These are phyloP conservation scores for Cryptoblepharus egeriae DNA, from an alignment of 2,797 vertebrate genomes.

Conservation along the genomic window DNA sequence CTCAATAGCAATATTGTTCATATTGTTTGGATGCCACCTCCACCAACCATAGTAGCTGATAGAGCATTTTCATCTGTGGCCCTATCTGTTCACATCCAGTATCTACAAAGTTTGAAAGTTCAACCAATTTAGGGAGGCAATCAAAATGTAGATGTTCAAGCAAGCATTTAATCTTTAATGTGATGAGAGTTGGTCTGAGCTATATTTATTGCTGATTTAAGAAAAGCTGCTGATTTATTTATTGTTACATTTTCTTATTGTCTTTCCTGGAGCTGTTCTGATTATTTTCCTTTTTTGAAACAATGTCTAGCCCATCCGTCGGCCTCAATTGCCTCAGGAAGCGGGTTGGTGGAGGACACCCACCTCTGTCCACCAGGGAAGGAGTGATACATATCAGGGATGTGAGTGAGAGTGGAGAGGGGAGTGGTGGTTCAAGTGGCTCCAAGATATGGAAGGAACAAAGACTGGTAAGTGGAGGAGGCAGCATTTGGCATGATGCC, in stretches of 20 bases:
- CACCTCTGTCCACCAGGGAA: too few species aligned
- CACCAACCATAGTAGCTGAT: background rate
- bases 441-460: too few species aligned
- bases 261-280: background rate
- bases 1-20: background rate
- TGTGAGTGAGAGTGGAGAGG: too few species aligned
- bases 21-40: background rate
- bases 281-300: background rate
- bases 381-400: too few species aligned
- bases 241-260: background rate
- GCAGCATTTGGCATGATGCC: too few species aligned
- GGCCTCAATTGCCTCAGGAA: too few species aligned
- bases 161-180: background rate
- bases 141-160: background rate
- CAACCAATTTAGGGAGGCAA: background rate
- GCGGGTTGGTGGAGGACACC: too few species aligned
- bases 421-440: too few species aligned
- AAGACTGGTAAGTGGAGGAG: too few species aligned
- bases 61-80: background rate
- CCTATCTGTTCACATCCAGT: background rate
- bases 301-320: too few species aligned
- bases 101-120: background rate
- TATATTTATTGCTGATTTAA: background rate
- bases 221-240: background rate
- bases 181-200: background rate